Evolutionary conservation across 2,888 invertebrate species (phyloP), one percentile per base, ranked within the genome.

Genomic region (Limenitis camilla): DNA sequence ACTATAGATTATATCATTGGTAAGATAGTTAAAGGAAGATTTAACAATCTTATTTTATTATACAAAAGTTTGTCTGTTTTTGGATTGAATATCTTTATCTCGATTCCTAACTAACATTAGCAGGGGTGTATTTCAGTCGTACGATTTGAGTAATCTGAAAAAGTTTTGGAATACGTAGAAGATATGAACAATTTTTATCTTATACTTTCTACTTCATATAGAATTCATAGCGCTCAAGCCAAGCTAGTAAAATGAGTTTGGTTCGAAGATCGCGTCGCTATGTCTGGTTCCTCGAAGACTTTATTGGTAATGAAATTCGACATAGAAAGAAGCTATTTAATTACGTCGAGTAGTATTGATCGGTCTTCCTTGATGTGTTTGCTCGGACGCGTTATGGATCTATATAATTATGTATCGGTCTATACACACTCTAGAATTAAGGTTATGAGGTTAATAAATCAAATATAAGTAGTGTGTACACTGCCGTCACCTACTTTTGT

Each of bases 201-300:
- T 32, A 50, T 44, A 50, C 35, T 47, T 33, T 54, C 39, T 11
- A 29, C 46, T 41, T 33, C 19, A 33, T 52, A 48, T 46, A 52
- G 45, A 49, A 40, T 45, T 56, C 52, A 54, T 45, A 48, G 52
- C 40, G 36, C 49, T 52, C 45, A 52, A 57, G 59, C 51, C 52
- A 52, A 60, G 62, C 61, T 57, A 56, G 52, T 52, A 51, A 53
- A 58, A 54, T 50, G 53, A 58, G 50, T 55, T 61, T 64, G 59
- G 64, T 65, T 62, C 62, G 62, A 69, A 53, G 55, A n/a, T 62
- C 80, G 79, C 69, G 81, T 74, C 81, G 56, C 59, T 57, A 60
- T 66, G 81, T 81, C 81, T 81, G 66, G 68, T 62, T 48, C 40
- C 62, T 63, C 63, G 56, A 49, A 53, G 53, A 58, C 53, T 52